Conservation (phyloP, 2,888 invertebrate species). For the Lagria hirta region DNA sequence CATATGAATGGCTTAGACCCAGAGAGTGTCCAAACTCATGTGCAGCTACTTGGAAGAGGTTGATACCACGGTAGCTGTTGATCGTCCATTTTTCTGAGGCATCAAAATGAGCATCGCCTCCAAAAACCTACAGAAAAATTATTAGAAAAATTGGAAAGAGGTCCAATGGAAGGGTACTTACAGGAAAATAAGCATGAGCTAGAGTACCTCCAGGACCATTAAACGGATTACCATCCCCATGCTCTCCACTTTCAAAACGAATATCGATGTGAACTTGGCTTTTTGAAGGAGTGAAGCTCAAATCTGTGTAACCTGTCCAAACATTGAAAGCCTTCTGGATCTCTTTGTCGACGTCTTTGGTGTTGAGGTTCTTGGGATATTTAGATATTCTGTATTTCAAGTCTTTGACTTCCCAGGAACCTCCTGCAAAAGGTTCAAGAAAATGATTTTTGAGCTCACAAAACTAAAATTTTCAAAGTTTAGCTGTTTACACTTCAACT, state of each 20-base stretch:
- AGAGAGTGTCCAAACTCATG: conserved; percentile 98
- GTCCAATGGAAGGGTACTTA: too few relatives aligned
- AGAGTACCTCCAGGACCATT: conserved; percentile 93
- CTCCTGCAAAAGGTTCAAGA: conserved; percentile 65
- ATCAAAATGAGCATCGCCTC: conserved; percentile 98
- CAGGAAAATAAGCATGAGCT: conserved; percentile 95
- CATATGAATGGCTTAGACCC: conserved; percentile 92
- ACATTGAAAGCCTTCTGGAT: conserved; percentile 81
- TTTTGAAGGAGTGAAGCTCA: conserved; percentile 74
- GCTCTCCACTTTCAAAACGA: conserved; percentile 85
- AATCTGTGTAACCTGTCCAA: conserved; percentile 84
- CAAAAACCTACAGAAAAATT: conserved; percentile 67
- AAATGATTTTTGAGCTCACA: too few relatives aligned
- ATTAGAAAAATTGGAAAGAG: conserved; percentile 1
- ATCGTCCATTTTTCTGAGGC: conserved; percentile 94
- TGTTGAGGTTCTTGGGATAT: conserved; percentile 75
- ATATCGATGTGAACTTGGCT: conserved; percentile 84
- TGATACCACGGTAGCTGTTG: conserved; percentile 79
- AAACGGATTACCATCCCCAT: conserved; percentile 95
- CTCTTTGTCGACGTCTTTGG: conserved; percentile 70
- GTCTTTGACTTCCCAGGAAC: conserved; percentile 90
- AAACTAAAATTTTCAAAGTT: too few relatives aligned
- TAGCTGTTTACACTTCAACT: too few relatives aligned
- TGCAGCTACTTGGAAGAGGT: conserved; percentile 91
- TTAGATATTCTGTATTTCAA: conserved; percentile 88